Percentiles rank a stretch among this genome's conserved stretches.
phyloP scores from a whole-genome alignment of 2,888 invertebrate species.

The Lasioglossum vierecki region DNA sequence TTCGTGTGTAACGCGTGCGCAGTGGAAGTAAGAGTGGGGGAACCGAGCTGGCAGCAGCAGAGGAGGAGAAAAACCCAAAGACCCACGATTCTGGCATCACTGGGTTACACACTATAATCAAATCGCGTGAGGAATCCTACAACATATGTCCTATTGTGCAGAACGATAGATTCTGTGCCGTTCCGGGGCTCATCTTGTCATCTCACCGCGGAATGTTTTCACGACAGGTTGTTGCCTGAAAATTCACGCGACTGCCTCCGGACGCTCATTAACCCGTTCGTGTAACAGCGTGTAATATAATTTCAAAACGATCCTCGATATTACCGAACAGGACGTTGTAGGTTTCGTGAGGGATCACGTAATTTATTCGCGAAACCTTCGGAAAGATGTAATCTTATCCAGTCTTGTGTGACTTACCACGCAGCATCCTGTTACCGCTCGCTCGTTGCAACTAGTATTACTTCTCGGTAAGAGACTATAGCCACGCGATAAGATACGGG shows the following conservation, averaged over 20 bases:
- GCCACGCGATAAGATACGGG: constrained; percentile 23
- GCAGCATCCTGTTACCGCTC: constrained; percentile 25
- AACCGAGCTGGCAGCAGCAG: too few relatives aligned
- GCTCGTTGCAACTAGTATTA: constrained; percentile 18
- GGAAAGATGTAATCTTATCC: constrained; percentile 47
- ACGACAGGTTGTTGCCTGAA: constrained; percentile 35
- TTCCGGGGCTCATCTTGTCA: too few relatives aligned
- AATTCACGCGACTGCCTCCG: constrained; percentile 44
- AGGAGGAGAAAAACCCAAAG: too few relatives aligned
- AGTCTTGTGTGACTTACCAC: constrained; percentile 31
- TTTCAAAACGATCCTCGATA: constrained; percentile 20
- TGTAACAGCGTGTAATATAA: constrained; percentile 25
- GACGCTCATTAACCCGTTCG: constrained; percentile 30
- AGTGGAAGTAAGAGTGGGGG: too few relatives aligned
- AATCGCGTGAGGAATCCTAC: too few relatives aligned
- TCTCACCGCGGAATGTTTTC: too few relatives aligned
- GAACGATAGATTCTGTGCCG: too few relatives aligned
- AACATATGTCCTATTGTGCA: too few relatives aligned
- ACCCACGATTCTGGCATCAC: too few relatives aligned
- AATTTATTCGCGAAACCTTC: constrained; percentile 36
- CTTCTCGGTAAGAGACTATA: constrained; percentile 24
- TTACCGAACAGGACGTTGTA: background rate
- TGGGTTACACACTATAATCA: too few relatives aligned
- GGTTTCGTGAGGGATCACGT: background rate
- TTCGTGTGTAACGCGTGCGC: too few relatives aligned